Evolutionary conservation across 2,888 invertebrate genomes (phyloP), one percentile per base, ranked within the genome.

Genomic region (Gnatocerus cornutus): DNA sequence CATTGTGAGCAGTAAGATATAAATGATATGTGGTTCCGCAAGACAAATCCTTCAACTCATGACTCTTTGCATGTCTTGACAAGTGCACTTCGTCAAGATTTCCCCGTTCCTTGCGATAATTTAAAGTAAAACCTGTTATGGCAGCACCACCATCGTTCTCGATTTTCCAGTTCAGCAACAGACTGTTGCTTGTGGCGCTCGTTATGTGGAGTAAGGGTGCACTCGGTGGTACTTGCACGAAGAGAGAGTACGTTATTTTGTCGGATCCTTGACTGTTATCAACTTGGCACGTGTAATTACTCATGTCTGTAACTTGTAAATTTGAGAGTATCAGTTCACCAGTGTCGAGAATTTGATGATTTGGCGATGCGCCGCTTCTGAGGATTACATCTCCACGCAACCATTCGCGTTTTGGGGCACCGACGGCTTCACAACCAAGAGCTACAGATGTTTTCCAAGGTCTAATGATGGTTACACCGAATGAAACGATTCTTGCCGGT

Each of bases 11-110:
- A 30, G 89, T 90, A 78, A 93, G 81, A 77, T 90, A 90, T 45
- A 92, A 87, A 78, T 92, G 91, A 82, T 93, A 92, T 67, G 90
- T 90, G 75, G 91, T 92, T 10, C 92, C 92, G 78, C 92, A 93
- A 1, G 89, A 86, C 6, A 93, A 85, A 2, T 89, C 89, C 88
- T 91, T 91, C 12, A 92, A 83, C 81, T 92, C 92, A 73, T 89
- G 90, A 73, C 89, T 90, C 5, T 89, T 89, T 14, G 90, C 88
- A 74, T 91, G 90, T 1, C 92, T 86, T 0, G 90, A 89, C 27
- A 92, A 83, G 73, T 88, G 87, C 76, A 90, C 84, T 81, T 92
- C 92, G 71, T 91, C 90, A 70, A 90, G 85, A 79, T 90, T 90
- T 1, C 90, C 91, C 70, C 89, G 89, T 27, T 89, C 86, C 45